Percentiles rank a stretch among this genome's conserved stretches.
These are phyloP conservation scores for Panagrolaimus sp. DNA, from an alignment of 1,140 invertebrate species.

Conservation along the genomic window DNA sequence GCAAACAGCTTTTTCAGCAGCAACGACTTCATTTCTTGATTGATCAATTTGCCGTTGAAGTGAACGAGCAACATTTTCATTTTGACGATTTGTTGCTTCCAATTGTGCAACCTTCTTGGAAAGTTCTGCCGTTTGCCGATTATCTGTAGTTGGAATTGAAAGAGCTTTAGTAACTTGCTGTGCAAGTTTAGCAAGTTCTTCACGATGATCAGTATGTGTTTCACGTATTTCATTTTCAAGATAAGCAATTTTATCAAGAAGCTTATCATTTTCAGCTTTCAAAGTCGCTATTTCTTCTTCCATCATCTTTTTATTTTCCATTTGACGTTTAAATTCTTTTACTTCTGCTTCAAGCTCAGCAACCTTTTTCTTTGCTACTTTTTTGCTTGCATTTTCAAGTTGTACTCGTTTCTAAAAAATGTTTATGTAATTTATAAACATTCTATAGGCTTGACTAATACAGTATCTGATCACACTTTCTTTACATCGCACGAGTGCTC, in stretches of 20 bases:
- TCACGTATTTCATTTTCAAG: background rate
- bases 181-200: background rate
- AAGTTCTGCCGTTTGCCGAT: background rate
- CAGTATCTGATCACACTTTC: too few relatives aligned
- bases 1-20: background rate
- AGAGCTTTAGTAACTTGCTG: background rate
- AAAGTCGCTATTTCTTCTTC: background rate
- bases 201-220: background rate
- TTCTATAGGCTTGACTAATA: too few relatives aligned
- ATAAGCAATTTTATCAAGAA: background rate
- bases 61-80: background rate
- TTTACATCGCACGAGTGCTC: too few relatives aligned
- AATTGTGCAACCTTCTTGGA: background rate
- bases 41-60: background rate
- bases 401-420: background rate
- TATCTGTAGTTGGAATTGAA: background rate
- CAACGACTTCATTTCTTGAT: background rate
- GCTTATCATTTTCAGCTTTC: background rate
- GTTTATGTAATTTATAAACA: too few relatives aligned
- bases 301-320: background rate
- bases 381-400: background rate
- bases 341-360: background rate
- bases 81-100: background rate
- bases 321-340: background rate
- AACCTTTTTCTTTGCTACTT: background rate